A percentile compares a stretch with the other conserved stretches of the same genome.
phyloP scores from a whole-genome alignment of 1,140 invertebrate species.

The Caenorhabditis remanei region DNA sequence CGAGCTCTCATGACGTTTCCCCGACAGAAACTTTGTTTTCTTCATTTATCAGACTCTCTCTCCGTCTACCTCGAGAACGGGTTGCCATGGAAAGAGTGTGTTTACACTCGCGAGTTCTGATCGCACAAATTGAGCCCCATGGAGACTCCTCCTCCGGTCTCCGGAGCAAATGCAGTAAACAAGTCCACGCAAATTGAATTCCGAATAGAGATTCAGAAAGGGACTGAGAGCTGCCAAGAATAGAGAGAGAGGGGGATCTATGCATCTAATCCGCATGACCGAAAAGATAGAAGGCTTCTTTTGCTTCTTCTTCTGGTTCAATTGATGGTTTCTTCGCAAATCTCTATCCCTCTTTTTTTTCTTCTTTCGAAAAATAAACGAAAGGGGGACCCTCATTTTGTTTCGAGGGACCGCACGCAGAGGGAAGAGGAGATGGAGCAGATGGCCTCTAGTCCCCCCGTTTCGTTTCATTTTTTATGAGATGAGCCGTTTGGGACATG shows the following conservation, averaged over 20 bases:
- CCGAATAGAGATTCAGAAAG: not conserved
- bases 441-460: not conserved
- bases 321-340: too few species aligned
- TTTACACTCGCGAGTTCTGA: too few species aligned
- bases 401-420: too few species aligned
- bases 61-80: not conserved
- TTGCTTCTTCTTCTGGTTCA: not conserved
- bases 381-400: not conserved
- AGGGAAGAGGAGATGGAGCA: not conserved
- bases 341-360: too few species aligned
- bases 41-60: not conserved
- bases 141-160: not conserved
- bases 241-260: not conserved
- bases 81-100: not conserved
- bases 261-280: not conserved
- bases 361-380: not conserved
- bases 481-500: not conserved
- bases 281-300: not conserved
- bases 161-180: not conserved
- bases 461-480: slow-evolving; percentile 16
- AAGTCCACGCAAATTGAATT: slow-evolving; percentile 28
- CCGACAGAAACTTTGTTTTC: not conserved
- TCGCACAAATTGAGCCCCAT: too few species aligned
- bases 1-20: not conserved
- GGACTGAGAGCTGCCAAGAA: not conserved